Evolutionary conservation across 2,113 vertebrate species (phyloP).

Genomic region (Labeo catla): DNA sequence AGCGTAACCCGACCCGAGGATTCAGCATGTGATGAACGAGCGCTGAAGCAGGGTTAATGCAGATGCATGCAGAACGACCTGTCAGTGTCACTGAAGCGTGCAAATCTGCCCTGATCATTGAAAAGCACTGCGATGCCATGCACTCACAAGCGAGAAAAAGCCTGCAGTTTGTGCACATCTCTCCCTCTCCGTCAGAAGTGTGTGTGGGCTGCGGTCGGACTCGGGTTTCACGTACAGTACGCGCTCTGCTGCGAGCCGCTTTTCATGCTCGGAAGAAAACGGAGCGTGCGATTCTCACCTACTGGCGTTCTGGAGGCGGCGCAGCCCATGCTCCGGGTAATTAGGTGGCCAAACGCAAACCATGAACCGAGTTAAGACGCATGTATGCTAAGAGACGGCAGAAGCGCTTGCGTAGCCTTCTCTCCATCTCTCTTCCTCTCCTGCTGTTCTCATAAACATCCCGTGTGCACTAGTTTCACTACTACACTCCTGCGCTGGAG

Average conservation of each 20-base stretch:
- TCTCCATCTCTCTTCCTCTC: slow-evolving; percentile 46
- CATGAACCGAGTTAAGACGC: not conserved
- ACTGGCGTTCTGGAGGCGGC: slow-evolving; percentile 85
- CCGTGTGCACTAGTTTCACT: not conserved
- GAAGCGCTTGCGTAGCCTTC: slow-evolving; percentile 47
- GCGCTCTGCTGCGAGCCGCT: not conserved
- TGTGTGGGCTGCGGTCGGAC: slow-evolving; percentile 17
- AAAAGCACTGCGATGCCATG: not conserved
- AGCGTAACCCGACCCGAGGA: not conserved
- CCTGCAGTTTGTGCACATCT: slow-evolving; percentile 2
- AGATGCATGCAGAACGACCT: not conserved
- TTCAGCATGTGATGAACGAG: not conserved
- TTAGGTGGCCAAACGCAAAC: not conserved
- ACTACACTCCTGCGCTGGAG: not conserved
- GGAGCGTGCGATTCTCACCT: slow-evolving; percentile 79
- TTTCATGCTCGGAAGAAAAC: slow-evolving; percentile 62
- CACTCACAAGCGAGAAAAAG: not conserved
- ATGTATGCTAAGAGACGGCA: not conserved
- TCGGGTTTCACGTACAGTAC: slow-evolving; percentile 11
- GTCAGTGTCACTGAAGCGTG: not conserved
- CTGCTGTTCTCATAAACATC: slow-evolving; percentile 51
- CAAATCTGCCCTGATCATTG: not conserved
- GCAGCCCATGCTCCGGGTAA: slow-evolving; percentile 81
- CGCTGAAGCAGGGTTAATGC: not conserved
- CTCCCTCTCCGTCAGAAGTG: not conserved